Evolutionary conservation across 2,888 invertebrate species (phyloP), one percentile per base, ranked within the genome.

Genomic region (Pyralis farinalis): DNA sequence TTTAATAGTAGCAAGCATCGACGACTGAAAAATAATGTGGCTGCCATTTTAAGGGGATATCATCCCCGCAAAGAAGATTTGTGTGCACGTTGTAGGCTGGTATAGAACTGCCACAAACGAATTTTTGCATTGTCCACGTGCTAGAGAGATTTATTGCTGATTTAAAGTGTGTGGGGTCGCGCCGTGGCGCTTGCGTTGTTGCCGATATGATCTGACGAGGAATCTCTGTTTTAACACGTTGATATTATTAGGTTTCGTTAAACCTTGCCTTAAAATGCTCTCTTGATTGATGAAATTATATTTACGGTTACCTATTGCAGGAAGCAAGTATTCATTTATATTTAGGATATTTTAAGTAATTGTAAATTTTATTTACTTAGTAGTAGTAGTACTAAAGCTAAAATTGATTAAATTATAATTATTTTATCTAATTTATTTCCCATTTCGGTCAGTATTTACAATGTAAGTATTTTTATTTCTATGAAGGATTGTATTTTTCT

Each of bases 361-460:
- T 87, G 85, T 86, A 85, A 68, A 83, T 80, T 74, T 63, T 79
- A 71, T 78, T 81, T 77, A 78, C 68, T 64, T 77, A 79, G 69
- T 57, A 56, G 47, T 57, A 56, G 47, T 69, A 64, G 61, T 61
- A 61, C 53, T 69, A 67, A 64, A 51, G 50, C 53, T 66, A 67
- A 56, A 64, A 71, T 71, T 72, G 64, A 67, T 67, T 74, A 76
- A 75, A 76, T 71, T 71, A 67, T 83, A 76, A 71, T 76, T 71
- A 16, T 16, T 16, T 16, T 16, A 66, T 84, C 63, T 84, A 83
- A 83, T 81, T 88, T 85, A 85, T 88, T 85, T 84, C 85, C 79
- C 83, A 67, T 81, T 82, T 86, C 84, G 88, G 88, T 88, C 88
- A 88, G 88, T 88, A 88, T 88, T 88, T 86, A 82, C 77, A 71